Percentiles rank a stretch among this genome's conserved stretches.
phyloP scores from a whole-genome alignment of 2,888 invertebrate species.

The Heteromurus nitidus region DNA sequence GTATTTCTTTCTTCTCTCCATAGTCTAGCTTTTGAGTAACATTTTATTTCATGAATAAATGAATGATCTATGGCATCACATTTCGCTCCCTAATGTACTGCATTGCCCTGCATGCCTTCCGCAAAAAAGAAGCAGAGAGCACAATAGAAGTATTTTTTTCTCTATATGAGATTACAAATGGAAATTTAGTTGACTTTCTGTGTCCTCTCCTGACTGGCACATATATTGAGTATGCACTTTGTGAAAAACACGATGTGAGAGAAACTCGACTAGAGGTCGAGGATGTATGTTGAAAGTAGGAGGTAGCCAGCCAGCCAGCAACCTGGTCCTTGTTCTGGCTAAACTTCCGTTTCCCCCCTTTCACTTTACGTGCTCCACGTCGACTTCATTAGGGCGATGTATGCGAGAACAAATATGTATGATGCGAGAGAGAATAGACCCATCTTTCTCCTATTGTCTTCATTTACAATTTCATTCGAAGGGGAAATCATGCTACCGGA shows the following conservation, averaged over 20 bases:
- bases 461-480: too few relatives aligned
- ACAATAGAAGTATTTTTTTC: background rate
- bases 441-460: too few relatives aligned
- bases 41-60: conserved; percentile 58
- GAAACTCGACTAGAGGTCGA: too few relatives aligned
- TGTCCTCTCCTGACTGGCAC: conserved; percentile 14
- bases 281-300: too few relatives aligned
- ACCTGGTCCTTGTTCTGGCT: too few relatives aligned
- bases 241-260: too few relatives aligned
- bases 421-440: too few relatives aligned
- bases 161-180: conserved; percentile 41
- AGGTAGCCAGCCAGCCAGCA: too few relatives aligned
- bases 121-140: background rate
- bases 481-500: too few relatives aligned
- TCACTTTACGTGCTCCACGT: background rate
- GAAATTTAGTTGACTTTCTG: conserved; percentile 53
- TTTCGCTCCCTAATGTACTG: background rate
- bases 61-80: conserved; percentile 51
- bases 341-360: background rate
- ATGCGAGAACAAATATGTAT: too few relatives aligned
- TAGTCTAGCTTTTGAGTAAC: background rate
- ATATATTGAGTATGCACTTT: background rate
- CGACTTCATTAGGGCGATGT: too few relatives aligned
- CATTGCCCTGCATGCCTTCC: background rate
- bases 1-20: background rate